These are phyloP conservation scores for Centropyge bicolor DNA, from an alignment of 2,797 vertebrate genomes.

Conservation along the genomic window DNA sequence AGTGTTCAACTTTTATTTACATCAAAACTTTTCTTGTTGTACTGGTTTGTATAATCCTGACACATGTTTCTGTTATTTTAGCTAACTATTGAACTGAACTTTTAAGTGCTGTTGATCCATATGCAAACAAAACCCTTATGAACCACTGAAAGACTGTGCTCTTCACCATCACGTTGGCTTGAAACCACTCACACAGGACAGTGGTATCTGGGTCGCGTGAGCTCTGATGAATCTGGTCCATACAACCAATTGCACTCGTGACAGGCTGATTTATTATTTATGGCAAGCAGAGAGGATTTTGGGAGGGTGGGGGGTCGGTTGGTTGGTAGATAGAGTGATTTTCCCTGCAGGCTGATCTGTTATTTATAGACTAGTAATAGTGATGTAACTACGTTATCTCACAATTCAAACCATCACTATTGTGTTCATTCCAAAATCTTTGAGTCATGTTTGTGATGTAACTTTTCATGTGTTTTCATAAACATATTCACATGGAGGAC, in stretches of 20 bases:
- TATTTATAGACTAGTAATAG: constrained; percentile 36
- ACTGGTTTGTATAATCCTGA: neutral
- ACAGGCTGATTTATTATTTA: constrained; percentile 66
- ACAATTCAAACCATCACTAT: neutral
- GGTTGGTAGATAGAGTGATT: constrained; percentile 21
- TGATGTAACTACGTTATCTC: constrained; percentile 37
- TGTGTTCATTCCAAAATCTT: neutral
- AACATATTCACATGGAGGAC: neutral
- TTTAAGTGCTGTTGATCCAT: constrained; percentile 6
- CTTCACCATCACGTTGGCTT: neutral
- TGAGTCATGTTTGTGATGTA: neutral
- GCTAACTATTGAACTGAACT: neutral
- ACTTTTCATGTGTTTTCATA: neutral
- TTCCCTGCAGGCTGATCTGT: constrained; percentile 26
- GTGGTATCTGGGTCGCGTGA: constrained; percentile 47
- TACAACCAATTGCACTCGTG: constrained; percentile 38
- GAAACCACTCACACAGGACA: constrained; percentile 21
- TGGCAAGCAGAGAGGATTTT: constrained; percentile 44
- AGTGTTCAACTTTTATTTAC: neutral
- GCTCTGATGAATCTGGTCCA: constrained; percentile 51
- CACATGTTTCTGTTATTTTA: neutral
- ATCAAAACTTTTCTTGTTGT: neutral
- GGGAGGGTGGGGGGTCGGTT: constrained; percentile 25
- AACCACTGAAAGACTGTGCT: neutral
- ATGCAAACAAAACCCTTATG: neutral